Evolutionary conservation across 1,140 invertebrate genomes (phyloP).

Genomic region (Oryctes rhinoceros): DNA sequence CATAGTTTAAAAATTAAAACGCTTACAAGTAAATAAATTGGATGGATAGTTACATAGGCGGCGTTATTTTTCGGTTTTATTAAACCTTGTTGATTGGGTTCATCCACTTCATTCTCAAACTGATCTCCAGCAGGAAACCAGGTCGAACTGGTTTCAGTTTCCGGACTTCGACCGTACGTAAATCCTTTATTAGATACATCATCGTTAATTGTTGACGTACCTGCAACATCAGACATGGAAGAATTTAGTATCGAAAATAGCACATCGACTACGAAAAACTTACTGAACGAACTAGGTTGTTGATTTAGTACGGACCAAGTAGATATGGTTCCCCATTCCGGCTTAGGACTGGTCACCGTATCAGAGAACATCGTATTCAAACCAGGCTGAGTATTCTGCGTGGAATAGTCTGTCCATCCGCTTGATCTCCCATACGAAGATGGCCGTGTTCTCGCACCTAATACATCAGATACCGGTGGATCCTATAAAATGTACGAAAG

Average conservation of each 20-base stretch:
- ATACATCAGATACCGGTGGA: constrained; percentile 42
- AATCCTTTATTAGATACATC: constrained; percentile 19
- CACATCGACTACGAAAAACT: background rate
- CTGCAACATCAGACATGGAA: background rate
- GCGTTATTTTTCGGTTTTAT: constrained; percentile 56
- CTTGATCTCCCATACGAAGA: constrained; percentile 63
- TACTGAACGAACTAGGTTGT: constrained; percentile 24
- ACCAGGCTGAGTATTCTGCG: constrained; percentile 33
- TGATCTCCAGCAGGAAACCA: constrained; percentile 66
- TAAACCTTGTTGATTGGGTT: constrained; percentile 69
- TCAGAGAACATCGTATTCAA: constrained; percentile 40
- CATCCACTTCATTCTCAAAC: constrained; percentile 67
- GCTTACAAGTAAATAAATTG: background rate
- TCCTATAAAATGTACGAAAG: background rate
- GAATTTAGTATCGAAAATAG: too few species aligned
- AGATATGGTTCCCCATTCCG: constrained; percentile 61
- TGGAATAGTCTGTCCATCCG: constrained; percentile 55
- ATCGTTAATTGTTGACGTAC: background rate
- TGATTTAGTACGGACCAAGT: constrained; percentile 51
- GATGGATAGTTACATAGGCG: background rate
- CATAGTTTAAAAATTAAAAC: background rate
- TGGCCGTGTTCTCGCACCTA: constrained; percentile 58
- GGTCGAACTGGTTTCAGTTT: constrained; percentile 52
- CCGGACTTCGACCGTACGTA: constrained; percentile 26
- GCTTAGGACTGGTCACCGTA: constrained; percentile 46